phyloP scores from a whole-genome alignment of 2,797 vertebrate species.

The Spea hammondii region DNA sequence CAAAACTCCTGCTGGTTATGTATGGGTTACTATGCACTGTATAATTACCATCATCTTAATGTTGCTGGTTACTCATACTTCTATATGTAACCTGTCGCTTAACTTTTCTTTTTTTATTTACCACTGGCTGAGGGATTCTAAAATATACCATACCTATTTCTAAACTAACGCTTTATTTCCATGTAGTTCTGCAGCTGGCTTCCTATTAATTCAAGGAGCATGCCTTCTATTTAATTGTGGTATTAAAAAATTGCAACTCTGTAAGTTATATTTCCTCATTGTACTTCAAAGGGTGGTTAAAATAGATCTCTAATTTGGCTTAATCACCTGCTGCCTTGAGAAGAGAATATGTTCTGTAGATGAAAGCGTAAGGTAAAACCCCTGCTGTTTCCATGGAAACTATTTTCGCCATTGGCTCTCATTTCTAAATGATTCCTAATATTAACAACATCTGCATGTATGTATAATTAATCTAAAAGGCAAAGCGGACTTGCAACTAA shows the following conservation, averaged over 20 bases:
- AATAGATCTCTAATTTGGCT: slow-evolving; percentile 37
- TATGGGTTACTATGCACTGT: too few relatives aligned
- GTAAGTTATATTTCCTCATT: not conserved
- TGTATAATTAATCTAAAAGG: not conserved
- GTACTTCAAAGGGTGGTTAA: slow-evolving; percentile 25
- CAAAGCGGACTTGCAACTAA: too few relatives aligned
- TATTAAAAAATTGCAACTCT: slow-evolving; percentile 9
- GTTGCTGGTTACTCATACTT: too few relatives aligned
- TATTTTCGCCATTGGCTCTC: slow-evolving; percentile 18
- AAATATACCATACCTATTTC: too few relatives aligned
- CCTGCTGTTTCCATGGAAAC: slow-evolving; percentile 40
- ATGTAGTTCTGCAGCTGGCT: not conserved
- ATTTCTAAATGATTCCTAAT: slow-evolving; percentile 6
- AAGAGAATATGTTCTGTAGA: slow-evolving; percentile 26
- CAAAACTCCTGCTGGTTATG: too few relatives aligned
- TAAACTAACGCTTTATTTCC: not conserved
- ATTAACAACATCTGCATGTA: slow-evolving; percentile 36
- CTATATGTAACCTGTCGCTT: too few relatives aligned
- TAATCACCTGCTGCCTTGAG: slow-evolving; percentile 39
- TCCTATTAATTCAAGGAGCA: not conserved
- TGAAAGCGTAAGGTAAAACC: slow-evolving; percentile 40
- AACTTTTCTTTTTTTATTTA: too few relatives aligned
- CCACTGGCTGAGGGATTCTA: too few relatives aligned
- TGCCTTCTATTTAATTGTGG: not conserved
- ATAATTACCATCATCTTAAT: too few relatives aligned